Conservation (phyloP, 1,140 invertebrate genomes). For the Saxidomus purpurata region DNA sequence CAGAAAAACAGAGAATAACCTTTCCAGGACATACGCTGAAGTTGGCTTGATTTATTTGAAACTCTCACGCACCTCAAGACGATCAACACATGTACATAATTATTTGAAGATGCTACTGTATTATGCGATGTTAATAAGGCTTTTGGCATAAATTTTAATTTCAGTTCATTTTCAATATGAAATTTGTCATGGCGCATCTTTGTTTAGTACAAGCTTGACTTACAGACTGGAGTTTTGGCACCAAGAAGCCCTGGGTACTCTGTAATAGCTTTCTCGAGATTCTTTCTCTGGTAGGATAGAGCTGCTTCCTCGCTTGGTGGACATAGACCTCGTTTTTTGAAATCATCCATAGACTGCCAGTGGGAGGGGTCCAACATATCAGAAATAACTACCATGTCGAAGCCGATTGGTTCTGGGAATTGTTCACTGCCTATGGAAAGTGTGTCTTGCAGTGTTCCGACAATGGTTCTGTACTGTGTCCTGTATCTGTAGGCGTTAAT, state of each 20-base stretch:
- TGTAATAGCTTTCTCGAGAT: conserved; percentile 51
- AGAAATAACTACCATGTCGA: conserved; percentile 30
- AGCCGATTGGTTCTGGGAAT: conserved; percentile 61
- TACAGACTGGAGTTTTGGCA: conserved; percentile 47
- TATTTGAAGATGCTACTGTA: no score
- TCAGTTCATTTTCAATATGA: no score
- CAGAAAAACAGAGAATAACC: no score
- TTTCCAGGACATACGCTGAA: no score
- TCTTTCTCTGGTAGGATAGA: conserved; percentile 10
- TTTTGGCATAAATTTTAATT: no score
- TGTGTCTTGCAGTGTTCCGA: conserved; percentile 49
- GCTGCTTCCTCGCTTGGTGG: conserved; percentile 60
- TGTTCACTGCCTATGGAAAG: conserved; percentile 43
- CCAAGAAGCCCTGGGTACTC: conserved; percentile 35
- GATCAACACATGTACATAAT: no score
- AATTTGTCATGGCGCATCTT: no score
- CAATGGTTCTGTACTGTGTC: conserved; percentile 37
- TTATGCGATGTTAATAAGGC: no score
- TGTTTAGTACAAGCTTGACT: background rate
- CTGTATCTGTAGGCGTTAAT: conserved; percentile 49
- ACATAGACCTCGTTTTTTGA: conserved; percentile 59
- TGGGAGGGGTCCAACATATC: conserved; percentile 50
- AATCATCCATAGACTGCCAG: conserved; percentile 61
- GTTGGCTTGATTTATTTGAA: no score
- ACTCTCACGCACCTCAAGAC: no score